A percentile compares a stretch with the other conserved stretches of the same genome.
Evolutionary conservation across 2,888 invertebrate species (phyloP).

Genomic region (Chouioia cunea): DNA sequence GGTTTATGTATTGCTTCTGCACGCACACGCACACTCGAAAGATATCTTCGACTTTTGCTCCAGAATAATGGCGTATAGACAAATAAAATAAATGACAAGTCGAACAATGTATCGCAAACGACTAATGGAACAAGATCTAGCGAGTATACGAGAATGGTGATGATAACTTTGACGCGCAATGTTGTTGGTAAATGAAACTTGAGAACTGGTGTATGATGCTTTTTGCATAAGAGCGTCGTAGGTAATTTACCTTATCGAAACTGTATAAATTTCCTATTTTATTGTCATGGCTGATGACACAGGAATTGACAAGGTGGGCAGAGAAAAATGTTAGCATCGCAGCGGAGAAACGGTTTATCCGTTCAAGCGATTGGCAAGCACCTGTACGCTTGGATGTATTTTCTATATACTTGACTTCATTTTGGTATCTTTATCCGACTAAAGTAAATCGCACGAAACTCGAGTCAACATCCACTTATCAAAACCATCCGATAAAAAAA

Average conservation of each 20-base stretch:
- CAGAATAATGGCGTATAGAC: no score
- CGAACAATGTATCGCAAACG: no score
- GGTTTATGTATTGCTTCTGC: constrained; percentile 34
- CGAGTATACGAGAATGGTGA: no score
- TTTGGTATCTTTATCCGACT: no score
- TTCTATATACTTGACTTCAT: not conserved
- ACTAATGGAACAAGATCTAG: no score
- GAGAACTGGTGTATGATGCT: constrained; percentile 9
- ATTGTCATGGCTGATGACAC: constrained; percentile 29
- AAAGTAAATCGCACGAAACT: no score
- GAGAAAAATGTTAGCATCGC: constrained; percentile 38
- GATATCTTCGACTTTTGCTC: constrained; percentile 35
- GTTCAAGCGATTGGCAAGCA: constrained; percentile 27
- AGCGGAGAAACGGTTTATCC: constrained; percentile 21
- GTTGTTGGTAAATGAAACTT: constrained; percentile 26
- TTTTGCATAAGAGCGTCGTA: constrained; percentile 11
- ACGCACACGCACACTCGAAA: constrained; percentile 17
- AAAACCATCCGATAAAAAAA: constrained; percentile 13
- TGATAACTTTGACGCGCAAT: no score
- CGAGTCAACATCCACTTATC: constrained; percentile 9
- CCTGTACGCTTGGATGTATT: constrained; percentile 10
- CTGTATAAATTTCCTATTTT: constrained; percentile 40
- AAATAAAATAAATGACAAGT: no score
- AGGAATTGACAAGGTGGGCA: constrained; percentile 17
- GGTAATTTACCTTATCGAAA: constrained; percentile 44